phyloP scores from a whole-genome alignment of 2,113 vertebrate genomes.

The Silurus meridionalis region DNA sequence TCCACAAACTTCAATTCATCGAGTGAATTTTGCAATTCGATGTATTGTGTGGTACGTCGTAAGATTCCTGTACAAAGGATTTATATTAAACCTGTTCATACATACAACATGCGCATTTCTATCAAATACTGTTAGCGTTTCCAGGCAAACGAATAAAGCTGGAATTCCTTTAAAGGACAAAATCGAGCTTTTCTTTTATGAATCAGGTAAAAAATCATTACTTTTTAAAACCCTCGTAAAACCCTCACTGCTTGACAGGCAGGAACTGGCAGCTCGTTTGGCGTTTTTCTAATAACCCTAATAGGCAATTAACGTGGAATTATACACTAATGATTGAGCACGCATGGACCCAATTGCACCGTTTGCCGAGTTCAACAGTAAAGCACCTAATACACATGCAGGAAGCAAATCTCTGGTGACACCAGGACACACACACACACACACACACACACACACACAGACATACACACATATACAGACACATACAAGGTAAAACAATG shows the following conservation, averaged over 20 bases:
- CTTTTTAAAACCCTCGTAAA: not conserved
- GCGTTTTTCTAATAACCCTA: constrained; percentile 16
- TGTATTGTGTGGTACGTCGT: too few species aligned
- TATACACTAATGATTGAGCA: constrained; percentile 13
- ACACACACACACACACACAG: not conserved
- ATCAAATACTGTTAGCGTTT: not conserved
- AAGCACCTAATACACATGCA: constrained; percentile 5
- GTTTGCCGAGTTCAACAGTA: constrained; percentile 2
- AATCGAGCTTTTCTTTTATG: not conserved
- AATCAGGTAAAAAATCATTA: constrained; percentile 8
- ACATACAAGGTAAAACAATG: too few species aligned
- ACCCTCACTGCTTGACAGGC: constrained; percentile 15
- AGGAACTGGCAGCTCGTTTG: constrained; percentile 27
- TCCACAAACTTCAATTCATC: too few species aligned
- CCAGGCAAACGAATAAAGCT: not conserved
- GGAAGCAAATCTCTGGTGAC: not conserved
- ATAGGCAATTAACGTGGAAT: constrained; percentile 14
- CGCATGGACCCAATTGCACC: constrained; percentile 2
- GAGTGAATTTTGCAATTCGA: too few species aligned
- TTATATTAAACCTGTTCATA: not conserved
- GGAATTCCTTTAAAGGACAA: not conserved
- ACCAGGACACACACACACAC: not conserved
- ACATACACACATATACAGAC: too few species aligned
- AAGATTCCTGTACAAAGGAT: too few species aligned
- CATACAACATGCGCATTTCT: not conserved